Percentiles rank a stretch among this genome's conserved stretches.
phyloP scores from a whole-genome alignment of 2,797 vertebrate genomes.

The Sebastes steindachneri region DNA sequence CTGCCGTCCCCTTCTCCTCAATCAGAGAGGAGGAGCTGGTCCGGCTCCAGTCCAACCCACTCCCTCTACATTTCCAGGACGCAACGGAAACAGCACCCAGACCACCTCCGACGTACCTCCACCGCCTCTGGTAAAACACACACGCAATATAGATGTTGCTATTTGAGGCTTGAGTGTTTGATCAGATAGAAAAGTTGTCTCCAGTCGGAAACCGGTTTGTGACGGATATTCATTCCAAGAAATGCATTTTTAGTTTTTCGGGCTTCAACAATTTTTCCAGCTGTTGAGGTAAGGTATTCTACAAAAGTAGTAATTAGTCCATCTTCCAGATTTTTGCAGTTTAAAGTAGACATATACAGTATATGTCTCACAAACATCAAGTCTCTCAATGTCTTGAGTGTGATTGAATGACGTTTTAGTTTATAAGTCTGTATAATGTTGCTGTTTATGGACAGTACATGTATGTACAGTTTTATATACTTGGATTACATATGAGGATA shows the following conservation, averaged over 20 bases:
- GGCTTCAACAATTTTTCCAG: background rate
- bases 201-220: background rate
- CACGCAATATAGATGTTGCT: background rate
- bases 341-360: background rate
- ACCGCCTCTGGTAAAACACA: conserved; percentile 85
- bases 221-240: background rate
- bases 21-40: conserved; percentile 83
- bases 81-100: conserved; percentile 88
- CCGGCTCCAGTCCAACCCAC: conserved; percentile 84
- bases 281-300: background rate
- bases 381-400: background rate
- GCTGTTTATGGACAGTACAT: background rate
- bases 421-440: background rate
- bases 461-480: background rate
- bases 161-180: background rate
- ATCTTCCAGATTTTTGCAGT: background rate
- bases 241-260: background rate
- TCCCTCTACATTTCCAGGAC: conserved; percentile 76
- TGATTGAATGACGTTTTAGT: background rate
- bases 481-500: background rate
- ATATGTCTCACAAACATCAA: background rate
- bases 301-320: background rate
- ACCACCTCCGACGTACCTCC: conserved; percentile 87
- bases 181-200: background rate
- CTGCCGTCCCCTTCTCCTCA: conserved; percentile 83